Base-by-base conservation (phyloP, 2,888 invertebrate genomes). In the Auanema sp. region DNA sequence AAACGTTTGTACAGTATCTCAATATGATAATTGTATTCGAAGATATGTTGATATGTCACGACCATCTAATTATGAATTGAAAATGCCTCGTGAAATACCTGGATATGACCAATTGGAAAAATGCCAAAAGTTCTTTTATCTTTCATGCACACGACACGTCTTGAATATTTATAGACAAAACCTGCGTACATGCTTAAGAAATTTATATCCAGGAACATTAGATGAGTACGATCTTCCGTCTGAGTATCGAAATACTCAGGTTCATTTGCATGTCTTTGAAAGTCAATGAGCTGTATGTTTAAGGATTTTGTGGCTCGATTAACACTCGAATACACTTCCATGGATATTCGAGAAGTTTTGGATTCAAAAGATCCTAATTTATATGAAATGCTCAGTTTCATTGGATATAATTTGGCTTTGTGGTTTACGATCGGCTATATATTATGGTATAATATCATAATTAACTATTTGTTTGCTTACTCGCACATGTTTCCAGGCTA, bases 381-480 rank as follows among this genome's bases (percentile, higher is more conserved):
- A 6, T 79, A 72, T 62, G 75, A 78, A 40, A 44, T 79, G 53
- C 66, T 80, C 21, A 71, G 70, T 40, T 72, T 66, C 50, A 63
- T 79, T 53, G 79, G 80, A 43, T 80, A 76, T 60, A 80, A 80
- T 60, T 56, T 79, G 41, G 79, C 79, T 10, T 64, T 78, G 3
- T 80, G 80, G 79, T 80, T 80, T 58, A 66, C 73, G 14, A 66
- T 80, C 47, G 79, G 78, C 0, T 72, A 77, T 53, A 71, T 80
- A 42, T 54, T 80, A 23, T 80, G 80, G 79, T 78, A 40, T 47
- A 11, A 8, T 47, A 0, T 18, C 5, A 11, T 18, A 47, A 18
- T 47, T 8, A 47, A 8, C 5, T 18, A 8, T 8, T 47, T 8
- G 47, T 47, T 33, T 33, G 8, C 33, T 33, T 5, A 33, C 33